Evolutionary conservation across 2,797 vertebrate species (phyloP).

Genomic region (Peromyscus aztecus): DNA sequence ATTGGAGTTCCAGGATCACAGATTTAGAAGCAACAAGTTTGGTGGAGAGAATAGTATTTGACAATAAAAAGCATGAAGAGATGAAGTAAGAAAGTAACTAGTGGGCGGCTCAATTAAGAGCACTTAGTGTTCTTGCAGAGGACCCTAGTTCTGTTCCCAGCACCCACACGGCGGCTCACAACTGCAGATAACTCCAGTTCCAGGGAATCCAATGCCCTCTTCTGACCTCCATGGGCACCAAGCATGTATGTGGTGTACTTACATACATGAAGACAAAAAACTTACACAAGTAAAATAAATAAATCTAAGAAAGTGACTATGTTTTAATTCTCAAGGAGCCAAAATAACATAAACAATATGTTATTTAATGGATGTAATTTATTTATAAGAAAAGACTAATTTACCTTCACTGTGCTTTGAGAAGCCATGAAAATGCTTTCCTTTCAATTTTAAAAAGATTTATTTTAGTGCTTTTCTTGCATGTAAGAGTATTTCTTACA

Average conservation of each 20-base stretch:
- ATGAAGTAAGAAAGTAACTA: background rate
- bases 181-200: background rate
- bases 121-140: background rate
- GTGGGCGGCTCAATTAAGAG: background rate
- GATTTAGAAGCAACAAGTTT: background rate
- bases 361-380: background rate
- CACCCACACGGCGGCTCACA: background rate
- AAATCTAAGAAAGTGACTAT: background rate
- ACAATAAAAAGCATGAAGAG: background rate
- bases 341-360: background rate
- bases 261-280: background rate
- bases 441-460: background rate
- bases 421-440: background rate
- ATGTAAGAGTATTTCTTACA: background rate
- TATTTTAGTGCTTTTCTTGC: background rate
- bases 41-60: background rate
- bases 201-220: too few species aligned
- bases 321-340: background rate
- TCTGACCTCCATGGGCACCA: background rate
- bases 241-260: background rate
- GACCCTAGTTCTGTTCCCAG: background rate
- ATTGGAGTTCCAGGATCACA: background rate
- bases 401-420: background rate
- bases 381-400: conserved; percentile 18
- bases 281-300: background rate